phyloP scores from a whole-genome alignment of 2,888 invertebrate species.

The Apamea sordens region DNA sequence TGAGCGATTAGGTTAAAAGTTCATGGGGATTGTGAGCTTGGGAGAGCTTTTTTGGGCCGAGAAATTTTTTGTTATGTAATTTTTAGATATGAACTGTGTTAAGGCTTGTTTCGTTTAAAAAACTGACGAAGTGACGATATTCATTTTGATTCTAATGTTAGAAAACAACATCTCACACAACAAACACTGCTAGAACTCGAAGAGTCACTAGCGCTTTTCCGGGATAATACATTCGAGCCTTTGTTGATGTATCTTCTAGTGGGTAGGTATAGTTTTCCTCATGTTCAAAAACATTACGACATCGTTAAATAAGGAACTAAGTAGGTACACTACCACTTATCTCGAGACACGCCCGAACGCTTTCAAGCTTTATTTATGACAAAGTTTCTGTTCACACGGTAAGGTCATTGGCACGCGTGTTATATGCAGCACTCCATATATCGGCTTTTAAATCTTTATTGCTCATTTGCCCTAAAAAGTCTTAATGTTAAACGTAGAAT shows the following conservation, averaged over 20 bases:
- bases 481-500: neutral
- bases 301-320: neutral
- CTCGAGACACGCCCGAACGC: slow-evolving; percentile 20
- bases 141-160: neutral
- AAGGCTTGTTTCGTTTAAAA: neutral
- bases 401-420: slow-evolving; percentile 73
- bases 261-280: neutral
- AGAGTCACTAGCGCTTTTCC: neutral
- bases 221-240: neutral
- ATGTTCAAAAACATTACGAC: neutral
- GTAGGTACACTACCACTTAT: slow-evolving; percentile 6
- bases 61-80: slow-evolving; percentile 37
- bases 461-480: neutral
- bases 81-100: neutral
- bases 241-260: neutral
- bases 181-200: neutral
- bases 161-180: slow-evolving; percentile 8
- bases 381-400: slow-evolving; percentile 39
- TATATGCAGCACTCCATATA: slow-evolving; percentile 34
- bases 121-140: neutral
- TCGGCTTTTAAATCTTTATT: slow-evolving; percentile 24
- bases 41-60: neutral
- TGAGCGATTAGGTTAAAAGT: slow-evolving; percentile 31
- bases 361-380: slow-evolving; percentile 46
- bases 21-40: slow-evolving; percentile 38